Evolutionary conservation across 2,888 invertebrate species (phyloP).

Genomic region (Cheilosia grossa): DNA sequence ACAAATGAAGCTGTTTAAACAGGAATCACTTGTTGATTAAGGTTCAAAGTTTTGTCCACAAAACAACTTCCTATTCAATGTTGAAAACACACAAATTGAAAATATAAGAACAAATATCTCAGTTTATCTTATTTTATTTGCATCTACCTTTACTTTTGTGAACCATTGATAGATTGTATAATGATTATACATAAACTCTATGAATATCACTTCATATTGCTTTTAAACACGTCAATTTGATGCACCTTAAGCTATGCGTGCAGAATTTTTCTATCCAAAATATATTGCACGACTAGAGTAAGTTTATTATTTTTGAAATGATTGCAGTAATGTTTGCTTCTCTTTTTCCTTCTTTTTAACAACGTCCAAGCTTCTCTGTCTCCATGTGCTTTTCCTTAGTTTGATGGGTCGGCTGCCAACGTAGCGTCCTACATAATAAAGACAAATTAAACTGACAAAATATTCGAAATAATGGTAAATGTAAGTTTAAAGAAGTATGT

Average conservation of each 20-base stretch:
- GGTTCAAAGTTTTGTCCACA: too few species aligned
- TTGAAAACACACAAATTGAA: too few species aligned
- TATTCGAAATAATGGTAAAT: not conserved
- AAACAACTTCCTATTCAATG: too few species aligned
- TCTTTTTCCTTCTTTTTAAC: conserved; percentile 98
- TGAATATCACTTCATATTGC: not conserved
- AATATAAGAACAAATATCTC: not conserved
- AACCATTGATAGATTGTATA: not conserved
- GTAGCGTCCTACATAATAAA: conserved; percentile 90
- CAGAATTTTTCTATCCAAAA: not conserved
- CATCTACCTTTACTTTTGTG: not conserved
- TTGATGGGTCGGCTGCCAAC: conserved; percentile 99
- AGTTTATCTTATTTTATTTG: conserved; percentile 8
- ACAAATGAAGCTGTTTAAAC: too few species aligned
- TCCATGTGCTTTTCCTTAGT: conserved; percentile 98
- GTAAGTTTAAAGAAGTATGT: not conserved
- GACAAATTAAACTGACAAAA: not conserved
- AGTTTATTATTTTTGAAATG: conserved; percentile 79
- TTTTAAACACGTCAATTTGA: conserved; percentile 10
- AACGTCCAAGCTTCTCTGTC: conserved; percentile 94
- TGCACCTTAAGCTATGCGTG: not conserved
- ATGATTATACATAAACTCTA: not conserved
- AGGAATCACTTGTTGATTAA: too few species aligned
- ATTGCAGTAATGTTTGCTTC: conserved; percentile 90
- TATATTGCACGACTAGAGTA: not conserved